Base-by-base conservation (phyloP, 2,797 vertebrate genomes). In the Sardinella longiceps region DNA sequence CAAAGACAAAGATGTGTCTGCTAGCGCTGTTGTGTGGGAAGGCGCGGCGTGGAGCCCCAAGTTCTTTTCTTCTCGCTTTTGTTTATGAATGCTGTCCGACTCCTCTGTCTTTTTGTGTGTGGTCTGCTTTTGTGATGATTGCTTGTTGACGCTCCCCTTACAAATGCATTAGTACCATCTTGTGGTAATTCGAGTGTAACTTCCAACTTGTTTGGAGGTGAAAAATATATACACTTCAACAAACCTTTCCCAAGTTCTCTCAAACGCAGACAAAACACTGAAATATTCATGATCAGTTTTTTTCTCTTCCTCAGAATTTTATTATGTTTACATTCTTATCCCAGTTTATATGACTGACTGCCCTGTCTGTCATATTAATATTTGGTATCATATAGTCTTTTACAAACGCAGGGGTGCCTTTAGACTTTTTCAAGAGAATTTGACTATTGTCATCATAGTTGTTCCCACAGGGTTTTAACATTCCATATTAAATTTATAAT, bases 111-210 rank as follows among this genome's bases (percentile, higher is more conserved):
- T 20, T 33, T 14, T 3, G 66, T 74, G 66, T 74, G 30, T 74
- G 30, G 66, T 37, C 66, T 74, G 66, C 66, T 74, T 37, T 74
- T 74, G 33, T 20, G 66, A 74, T 74, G 66, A 74, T 74, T 37
- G 37, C 66, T 20, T 74, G 66, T 74, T 74, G 66, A 20, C 30
- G 66, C 18, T 74, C 9, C 66, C 66, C 30, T 14, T 18, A 33
- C 66, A 74, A 74, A 74, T 74, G 30, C 66, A 74, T 74, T 74
- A 74, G 66, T 74, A 74, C 66, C 66, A 74, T 74, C 66, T 74
- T 74, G 66, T 74, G 66, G 66, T 74, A 37, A 33, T 74, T 5
- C 14, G 30, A 74, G 33, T 74, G 30, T 37, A 74, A 74, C 66
- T 74, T 74, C 66, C 66, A 18, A 30, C 63, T 70, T 33, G 28